These are phyloP conservation scores for Drosophila dunni DNA, from an alignment of 1,140 invertebrate species.

Conservation along the genomic window DNA sequence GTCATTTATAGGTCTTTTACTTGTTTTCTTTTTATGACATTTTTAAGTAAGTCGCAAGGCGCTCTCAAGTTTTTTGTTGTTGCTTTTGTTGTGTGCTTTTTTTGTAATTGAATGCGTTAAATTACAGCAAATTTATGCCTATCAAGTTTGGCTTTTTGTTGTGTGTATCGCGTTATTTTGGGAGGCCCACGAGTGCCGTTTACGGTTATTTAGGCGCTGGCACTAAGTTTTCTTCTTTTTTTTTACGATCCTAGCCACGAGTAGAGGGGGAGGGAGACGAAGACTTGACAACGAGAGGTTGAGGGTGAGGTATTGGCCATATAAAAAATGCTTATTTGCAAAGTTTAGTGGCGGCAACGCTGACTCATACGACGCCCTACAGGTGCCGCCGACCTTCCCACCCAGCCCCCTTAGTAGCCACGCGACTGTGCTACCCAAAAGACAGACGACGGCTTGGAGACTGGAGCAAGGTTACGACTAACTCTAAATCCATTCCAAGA, in stretches of 20 bases:
- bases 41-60: conserved; percentile 78
- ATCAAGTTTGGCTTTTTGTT: conserved; percentile 70
- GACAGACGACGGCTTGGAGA: conserved; percentile 20
- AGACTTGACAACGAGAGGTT: not conserved
- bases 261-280: conserved; percentile 17
- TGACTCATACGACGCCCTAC: conserved; percentile 73
- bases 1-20: conserved; percentile 50
- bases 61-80: conserved; percentile 51
- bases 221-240: conserved; percentile 65
- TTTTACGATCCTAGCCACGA: conserved; percentile 54
- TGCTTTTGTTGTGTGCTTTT: conserved; percentile 43
- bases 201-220: conserved; percentile 80
- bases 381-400: conserved; percentile 45
- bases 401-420: not conserved
- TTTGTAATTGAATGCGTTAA: conserved; percentile 81
- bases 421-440: not conserved
- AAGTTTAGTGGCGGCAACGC: conserved; percentile 75
- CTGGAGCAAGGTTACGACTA: conserved; percentile 50
- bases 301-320: conserved; percentile 50
- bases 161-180: conserved; percentile 38
- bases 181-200: conserved; percentile 72
- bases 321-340: conserved; percentile 82
- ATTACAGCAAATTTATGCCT: conserved; percentile 82
- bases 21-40: conserved; percentile 75
- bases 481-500: conserved; percentile 34